Percentiles rank a stretch among this genome's conserved stretches.
These are phyloP conservation scores for Cyprinella venusta DNA, from an alignment of 2,797 vertebrate species.

Conservation along the genomic window DNA sequence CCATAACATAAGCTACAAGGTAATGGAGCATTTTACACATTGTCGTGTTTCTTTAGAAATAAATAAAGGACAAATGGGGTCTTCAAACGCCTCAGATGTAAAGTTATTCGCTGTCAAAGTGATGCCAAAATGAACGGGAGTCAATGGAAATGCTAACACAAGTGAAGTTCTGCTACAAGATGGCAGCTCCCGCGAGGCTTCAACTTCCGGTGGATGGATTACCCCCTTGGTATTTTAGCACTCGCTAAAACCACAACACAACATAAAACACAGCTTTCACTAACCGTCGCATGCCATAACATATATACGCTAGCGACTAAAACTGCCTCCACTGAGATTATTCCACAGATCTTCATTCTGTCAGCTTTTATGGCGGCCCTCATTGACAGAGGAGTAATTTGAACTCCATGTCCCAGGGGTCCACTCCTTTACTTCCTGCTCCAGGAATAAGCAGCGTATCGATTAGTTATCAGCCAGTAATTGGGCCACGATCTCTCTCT, in stretches of 20 bases:
- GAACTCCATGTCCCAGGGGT: slow-evolving; percentile 96
- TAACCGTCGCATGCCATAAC: background rate
- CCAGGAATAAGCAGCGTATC: slow-evolving; percentile 99
- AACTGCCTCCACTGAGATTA: slow-evolving; percentile 28
- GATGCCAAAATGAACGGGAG: too few relatives aligned
- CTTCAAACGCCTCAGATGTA: too few relatives aligned
- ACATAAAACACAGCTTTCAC: background rate
- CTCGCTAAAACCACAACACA: background rate
- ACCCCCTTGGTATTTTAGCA: background rate
- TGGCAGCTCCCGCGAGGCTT: too few relatives aligned
- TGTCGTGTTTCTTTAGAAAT: too few relatives aligned
- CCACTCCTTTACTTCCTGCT: slow-evolving; percentile 99
- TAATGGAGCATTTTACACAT: too few relatives aligned
- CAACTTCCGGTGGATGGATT: too few relatives aligned
- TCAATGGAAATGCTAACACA: too few relatives aligned
- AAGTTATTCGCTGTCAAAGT: too few relatives aligned
- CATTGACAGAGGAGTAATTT: slow-evolving; percentile 97
- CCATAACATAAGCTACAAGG: too few relatives aligned
- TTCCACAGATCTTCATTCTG: slow-evolving; percentile 70
- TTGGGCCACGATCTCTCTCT: slow-evolving; percentile 91
- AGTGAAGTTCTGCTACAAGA: too few relatives aligned
- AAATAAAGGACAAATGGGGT: too few relatives aligned
- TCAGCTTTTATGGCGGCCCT: slow-evolving; percentile 91
- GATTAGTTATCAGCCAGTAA: slow-evolving; percentile 99
- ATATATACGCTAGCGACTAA: background rate